Evolutionary conservation across 2,888 invertebrate species (phyloP).

Genomic region (Brachylomia viminalis): DNA sequence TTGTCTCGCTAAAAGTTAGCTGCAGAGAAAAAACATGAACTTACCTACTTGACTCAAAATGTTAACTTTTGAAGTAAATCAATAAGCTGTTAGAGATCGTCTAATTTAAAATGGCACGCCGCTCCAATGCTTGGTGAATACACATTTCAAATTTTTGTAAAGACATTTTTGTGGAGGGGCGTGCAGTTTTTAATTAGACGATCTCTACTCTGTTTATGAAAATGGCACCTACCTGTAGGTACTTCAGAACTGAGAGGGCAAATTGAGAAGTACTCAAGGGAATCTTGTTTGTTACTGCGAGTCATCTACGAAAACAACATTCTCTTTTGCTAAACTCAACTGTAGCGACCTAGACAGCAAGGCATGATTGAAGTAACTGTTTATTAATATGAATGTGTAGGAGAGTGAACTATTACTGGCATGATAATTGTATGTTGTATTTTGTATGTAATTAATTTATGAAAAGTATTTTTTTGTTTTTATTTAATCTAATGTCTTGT

Average conservation of each 20-base stretch:
- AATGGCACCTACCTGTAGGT: neutral
- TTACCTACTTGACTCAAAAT: neutral
- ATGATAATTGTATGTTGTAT: neutral
- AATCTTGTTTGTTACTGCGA: conserved; percentile 14
- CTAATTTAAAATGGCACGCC: too few relatives aligned
- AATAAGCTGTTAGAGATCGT: neutral
- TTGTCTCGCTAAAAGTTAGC: neutral
- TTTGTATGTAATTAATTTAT: too few relatives aligned
- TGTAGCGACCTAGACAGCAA: neutral
- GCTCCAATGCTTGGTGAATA: too few relatives aligned
- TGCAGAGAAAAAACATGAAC: neutral
- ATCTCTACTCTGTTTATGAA: neutral
- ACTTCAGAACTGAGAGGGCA: neutral
- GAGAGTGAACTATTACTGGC: neutral
- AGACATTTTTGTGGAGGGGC: too few relatives aligned
- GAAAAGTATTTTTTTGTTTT: neutral
- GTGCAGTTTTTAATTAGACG: too few relatives aligned
- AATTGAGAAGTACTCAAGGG: conserved; percentile 13
- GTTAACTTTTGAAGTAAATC: neutral
- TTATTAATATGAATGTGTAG: neutral
- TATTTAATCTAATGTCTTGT: neutral
- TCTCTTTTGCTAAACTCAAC: conserved; percentile 2
- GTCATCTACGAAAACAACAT: conserved; percentile 19
- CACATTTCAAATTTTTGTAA: too few relatives aligned
- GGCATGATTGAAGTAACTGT: neutral